Percentiles rank a stretch among this genome's conserved stretches.
phyloP scores from a whole-genome alignment of 2,888 invertebrate genomes.

The Pyrocoelia pectoralis region DNA sequence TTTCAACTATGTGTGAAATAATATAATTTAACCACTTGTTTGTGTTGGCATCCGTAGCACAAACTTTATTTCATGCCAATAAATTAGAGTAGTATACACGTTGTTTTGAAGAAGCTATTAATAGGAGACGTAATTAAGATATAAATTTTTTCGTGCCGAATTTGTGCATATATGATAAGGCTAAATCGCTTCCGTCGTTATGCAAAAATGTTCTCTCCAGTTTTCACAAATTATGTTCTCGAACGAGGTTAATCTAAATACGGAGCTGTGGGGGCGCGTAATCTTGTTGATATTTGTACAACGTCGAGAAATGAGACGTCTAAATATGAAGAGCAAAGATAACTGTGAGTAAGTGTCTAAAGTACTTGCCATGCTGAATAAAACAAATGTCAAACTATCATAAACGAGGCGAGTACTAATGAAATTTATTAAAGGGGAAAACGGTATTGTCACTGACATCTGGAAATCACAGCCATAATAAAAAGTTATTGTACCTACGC shows the following conservation, averaged over 20 bases:
- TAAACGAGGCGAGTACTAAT: neutral
- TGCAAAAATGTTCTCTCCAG: neutral
- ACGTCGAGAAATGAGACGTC: neutral
- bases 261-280: neutral
- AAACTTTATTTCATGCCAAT: slow-evolving; percentile 1
- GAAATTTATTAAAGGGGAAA: slow-evolving; percentile 17
- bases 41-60: slow-evolving; percentile 1
- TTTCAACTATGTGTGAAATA: slow-evolving; percentile 8
- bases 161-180: neutral
- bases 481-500: slow-evolving; percentile 28
- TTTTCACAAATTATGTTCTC: neutral
- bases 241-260: neutral
- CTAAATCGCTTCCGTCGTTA: neutral
- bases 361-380: neutral
- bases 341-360: neutral
- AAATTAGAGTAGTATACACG: neutral
- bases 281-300: neutral
- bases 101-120: neutral
- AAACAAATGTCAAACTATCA: neutral
- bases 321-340: slow-evolving; percentile 1
- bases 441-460: slow-evolving; percentile 14
- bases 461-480: slow-evolving; percentile 26
- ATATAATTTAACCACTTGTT: slow-evolving; percentile 6
- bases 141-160: no score
- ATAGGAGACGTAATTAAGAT: neutral